Evolutionary conservation across 2,888 invertebrate species (phyloP).

Genomic region (Ecdyonurus torrentis): DNA sequence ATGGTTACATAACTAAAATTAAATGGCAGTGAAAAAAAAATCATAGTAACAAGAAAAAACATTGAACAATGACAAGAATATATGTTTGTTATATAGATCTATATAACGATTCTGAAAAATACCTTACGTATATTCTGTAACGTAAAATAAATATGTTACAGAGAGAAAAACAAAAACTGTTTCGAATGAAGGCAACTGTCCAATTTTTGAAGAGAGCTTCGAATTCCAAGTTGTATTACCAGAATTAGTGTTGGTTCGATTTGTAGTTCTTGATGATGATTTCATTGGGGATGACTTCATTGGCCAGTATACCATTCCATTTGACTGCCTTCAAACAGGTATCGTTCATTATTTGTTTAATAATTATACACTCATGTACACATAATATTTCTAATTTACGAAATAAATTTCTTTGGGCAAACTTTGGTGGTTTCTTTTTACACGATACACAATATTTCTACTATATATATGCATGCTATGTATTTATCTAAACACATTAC

Average conservation of each 20-base stretch:
- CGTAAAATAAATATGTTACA: too few species aligned
- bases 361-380: background rate
- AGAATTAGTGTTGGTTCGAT: conserved; percentile 36
- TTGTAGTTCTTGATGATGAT: conserved; percentile 37
- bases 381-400: background rate
- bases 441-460: too few species aligned
- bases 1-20: too few species aligned
- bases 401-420: background rate
- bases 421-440: too few species aligned
- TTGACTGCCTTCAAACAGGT: conserved; percentile 38
- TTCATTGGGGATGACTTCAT: conserved; percentile 39
- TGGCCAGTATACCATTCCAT: conserved; percentile 39
- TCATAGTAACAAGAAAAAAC: too few species aligned
- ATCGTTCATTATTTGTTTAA: conserved; percentile 8
- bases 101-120: too few species aligned
- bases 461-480: too few species aligned
- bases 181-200: conserved; percentile 36
- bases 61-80: too few species aligned
- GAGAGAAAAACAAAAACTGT: conserved; percentile 38
- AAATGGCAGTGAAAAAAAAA: too few species aligned
- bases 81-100: too few species aligned
- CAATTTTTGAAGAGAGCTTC: conserved; percentile 40
- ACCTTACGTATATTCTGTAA: too few species aligned
- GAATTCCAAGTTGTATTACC: conserved; percentile 38
- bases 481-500: too few species aligned